Evolutionary conservation across 2,113 vertebrate genomes (phyloP).

Genomic region (Phoxinus phoxinus): DNA sequence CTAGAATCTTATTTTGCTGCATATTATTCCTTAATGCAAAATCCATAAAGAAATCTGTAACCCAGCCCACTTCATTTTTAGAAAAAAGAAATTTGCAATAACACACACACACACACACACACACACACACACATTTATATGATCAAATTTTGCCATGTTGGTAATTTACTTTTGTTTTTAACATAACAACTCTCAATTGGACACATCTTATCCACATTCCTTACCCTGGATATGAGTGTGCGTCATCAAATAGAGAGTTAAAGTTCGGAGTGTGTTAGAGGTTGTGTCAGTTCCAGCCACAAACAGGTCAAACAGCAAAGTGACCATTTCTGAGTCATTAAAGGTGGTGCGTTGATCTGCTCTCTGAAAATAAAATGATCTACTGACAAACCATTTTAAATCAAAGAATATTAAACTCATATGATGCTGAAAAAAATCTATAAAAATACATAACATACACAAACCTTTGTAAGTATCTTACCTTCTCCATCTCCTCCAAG

Average conservation of each 20-base stretch:
- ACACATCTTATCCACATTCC: not conserved
- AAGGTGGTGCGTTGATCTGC: conserved; percentile 56
- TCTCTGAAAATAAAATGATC: not conserved
- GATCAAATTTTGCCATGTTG: not conserved
- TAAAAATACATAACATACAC: not conserved
- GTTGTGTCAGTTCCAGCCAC: conserved; percentile 77
- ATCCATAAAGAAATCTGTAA: not conserved
- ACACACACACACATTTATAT: not conserved
- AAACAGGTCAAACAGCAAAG: conserved; percentile 65
- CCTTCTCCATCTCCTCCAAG: conserved; percentile 56
- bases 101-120: not conserved
- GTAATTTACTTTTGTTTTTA: not conserved
- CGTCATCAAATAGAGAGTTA: conserved; percentile 69
- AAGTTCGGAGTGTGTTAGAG: conserved; percentile 74
- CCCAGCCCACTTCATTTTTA: not conserved
- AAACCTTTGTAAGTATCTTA: not conserved
- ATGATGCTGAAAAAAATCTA: not conserved
- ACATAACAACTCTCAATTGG: not conserved
- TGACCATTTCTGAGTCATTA: conserved; percentile 62
- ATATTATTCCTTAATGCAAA: not conserved
- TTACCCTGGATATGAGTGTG: conserved; percentile 77
- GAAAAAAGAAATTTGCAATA: not conserved
- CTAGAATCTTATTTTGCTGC: not conserved
- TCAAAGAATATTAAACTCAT: not conserved
- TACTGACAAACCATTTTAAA: not conserved